phyloP scores from a whole-genome alignment of 2,888 invertebrate species.

The Philereme vetulata region DNA sequence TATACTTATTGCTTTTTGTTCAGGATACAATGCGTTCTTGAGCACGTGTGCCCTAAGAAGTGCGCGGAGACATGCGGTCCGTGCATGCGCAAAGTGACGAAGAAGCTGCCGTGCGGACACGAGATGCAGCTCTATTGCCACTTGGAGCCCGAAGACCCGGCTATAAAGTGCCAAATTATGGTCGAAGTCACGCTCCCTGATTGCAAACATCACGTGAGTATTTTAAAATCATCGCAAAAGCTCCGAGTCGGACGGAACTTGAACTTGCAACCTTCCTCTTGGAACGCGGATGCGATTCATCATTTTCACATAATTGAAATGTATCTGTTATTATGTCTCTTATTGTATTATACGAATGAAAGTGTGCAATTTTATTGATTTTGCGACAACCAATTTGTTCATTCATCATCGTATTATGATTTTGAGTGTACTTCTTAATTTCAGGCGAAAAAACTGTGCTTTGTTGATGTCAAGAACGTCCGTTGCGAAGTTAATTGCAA shows the following conservation, averaged over 20 bases:
- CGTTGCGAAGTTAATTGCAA: constrained; percentile 77
- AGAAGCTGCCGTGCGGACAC: constrained; percentile 80
- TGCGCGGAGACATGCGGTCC: constrained; percentile 75
- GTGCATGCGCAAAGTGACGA: constrained; percentile 67
- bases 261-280: too few species aligned
- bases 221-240: too few species aligned
- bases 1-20: constrained; percentile 30
- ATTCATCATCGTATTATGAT: too few species aligned
- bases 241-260: too few species aligned
- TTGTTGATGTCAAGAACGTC: constrained; percentile 52
- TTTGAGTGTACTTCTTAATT: constrained; percentile 26
- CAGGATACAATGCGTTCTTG: constrained; percentile 74
- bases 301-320: too few species aligned
- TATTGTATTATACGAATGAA: too few species aligned
- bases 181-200: constrained; percentile 54
- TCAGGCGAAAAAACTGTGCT: constrained; percentile 72
- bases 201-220: constrained; percentile 64
- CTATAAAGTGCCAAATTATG: constrained; percentile 52
- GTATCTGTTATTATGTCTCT: too few species aligned
- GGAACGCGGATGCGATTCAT: too few species aligned
- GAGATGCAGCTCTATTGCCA: constrained; percentile 67
- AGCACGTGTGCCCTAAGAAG: constrained; percentile 76
- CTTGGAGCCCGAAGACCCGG: constrained; percentile 61
- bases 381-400: too few species aligned
- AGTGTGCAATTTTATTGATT: too few species aligned